Evolutionary conservation across 2,797 vertebrate species (phyloP), one percentile per base, ranked within the genome.

Genomic region (Gallinago stenura): DNA sequence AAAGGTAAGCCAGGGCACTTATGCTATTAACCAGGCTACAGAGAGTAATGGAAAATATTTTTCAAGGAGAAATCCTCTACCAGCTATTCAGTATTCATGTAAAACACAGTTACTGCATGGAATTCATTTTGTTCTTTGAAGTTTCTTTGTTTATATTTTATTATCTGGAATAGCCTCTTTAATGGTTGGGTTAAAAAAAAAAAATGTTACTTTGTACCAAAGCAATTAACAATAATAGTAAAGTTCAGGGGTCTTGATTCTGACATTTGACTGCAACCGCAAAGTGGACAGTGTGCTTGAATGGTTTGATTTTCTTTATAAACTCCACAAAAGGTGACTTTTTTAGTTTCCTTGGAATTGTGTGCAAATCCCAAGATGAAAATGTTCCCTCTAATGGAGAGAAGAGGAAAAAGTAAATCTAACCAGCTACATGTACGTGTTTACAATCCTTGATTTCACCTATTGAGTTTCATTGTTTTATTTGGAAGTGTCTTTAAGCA

Each of bases 91-190:
- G 6, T 10, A 46, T 50, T 77, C 45, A 15, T 57, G 30, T 81
- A 78, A 88, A 94, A 54, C 45, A n/a, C 53, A 80, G 76, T 81
- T 48, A 64, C 39, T 85, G 4, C 10, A 25, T 53, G 46, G 37
- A 43, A 70, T 61, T 91, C 6, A 31, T 91, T 91, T 83, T 61
- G 33, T 28, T 61, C 91, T 95, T 97, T 96, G 94, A 97, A 93
- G 53, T 91, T 77, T 62, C 84, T 89, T 71, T 94, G 79, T 93
- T 95, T 95, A 94, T 62, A 12, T 46, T 90, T 81, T 75, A 79
- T 72, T 93, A 96, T 96, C 93, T 78, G 80, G 62, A 91, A 75
- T 50, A 83, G 16, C 17, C 41, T 78, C 50, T 70, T 83, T 90
- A 91, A 95, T 90, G 76, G 31, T 1, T 80, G 31, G 20, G 14